Evolutionary conservation across 2,888 invertebrate species (phyloP).

Genomic region (Parnassius orleans): DNA sequence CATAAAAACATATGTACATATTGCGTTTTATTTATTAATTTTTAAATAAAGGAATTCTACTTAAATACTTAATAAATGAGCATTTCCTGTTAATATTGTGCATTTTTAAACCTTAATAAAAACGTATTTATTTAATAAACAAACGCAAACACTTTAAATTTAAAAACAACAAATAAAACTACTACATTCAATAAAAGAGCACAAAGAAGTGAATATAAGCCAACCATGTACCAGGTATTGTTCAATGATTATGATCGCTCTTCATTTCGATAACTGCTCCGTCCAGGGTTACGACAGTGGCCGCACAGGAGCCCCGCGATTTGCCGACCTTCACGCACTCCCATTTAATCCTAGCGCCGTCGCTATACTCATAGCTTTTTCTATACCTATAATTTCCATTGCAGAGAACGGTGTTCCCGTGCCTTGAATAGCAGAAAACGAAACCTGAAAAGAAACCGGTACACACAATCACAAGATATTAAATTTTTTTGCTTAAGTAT

Average conservation of each 20-base stretch:
- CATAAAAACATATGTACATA: too few relatives aligned
- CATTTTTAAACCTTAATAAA: too few relatives aligned
- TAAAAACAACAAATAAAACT: too few relatives aligned
- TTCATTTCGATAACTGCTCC: constrained; percentile 30
- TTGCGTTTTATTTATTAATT: too few relatives aligned
- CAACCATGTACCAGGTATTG: background rate
- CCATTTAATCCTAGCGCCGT: constrained; percentile 24
- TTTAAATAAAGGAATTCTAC: too few relatives aligned
- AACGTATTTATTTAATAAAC: too few relatives aligned
- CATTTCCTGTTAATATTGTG: too few relatives aligned
- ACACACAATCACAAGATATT: background rate
- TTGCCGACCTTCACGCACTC: constrained; percentile 28
- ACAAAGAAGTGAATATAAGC: background rate
- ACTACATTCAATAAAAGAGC: too few relatives aligned
- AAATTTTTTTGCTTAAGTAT: too few relatives aligned
- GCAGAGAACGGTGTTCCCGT: constrained; percentile 27
- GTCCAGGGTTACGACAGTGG: constrained; percentile 38
- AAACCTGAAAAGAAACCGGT: constrained; percentile 23
- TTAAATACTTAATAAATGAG: too few relatives aligned
- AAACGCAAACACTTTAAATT: too few relatives aligned
- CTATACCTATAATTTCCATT: constrained; percentile 25
- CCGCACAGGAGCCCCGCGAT: constrained; percentile 30
- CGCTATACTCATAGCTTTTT: constrained; percentile 22
- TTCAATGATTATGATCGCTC: constrained; percentile 14
- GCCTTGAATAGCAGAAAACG: constrained; percentile 25